A percentile compares a stretch with the other conserved stretches of the same genome.
Conservation (phyloP, 2,888 invertebrate species). For the Achlya flavicornis region DNA sequence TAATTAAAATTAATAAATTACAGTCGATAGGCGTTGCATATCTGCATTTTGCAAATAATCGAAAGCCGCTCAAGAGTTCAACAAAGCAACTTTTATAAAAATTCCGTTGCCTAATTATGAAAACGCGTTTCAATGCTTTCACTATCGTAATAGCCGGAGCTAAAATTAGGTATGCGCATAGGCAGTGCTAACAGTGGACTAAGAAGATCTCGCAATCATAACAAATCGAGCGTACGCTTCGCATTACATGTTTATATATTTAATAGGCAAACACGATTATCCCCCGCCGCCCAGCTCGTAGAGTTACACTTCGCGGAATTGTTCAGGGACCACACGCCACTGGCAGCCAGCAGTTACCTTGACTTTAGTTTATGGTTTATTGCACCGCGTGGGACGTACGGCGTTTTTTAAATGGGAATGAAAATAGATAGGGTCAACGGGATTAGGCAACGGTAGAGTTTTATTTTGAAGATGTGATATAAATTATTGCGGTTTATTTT, state of each 20-base stretch:
- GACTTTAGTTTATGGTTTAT: constrained; percentile 60
- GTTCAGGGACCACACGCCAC: constrained; percentile 35
- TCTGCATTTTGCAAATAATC: constrained; percentile 4
- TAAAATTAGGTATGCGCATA: constrained; percentile 11
- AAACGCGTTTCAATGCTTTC: constrained; percentile 10
- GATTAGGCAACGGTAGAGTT: constrained; percentile 30
- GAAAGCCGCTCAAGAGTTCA: constrained; percentile 3
- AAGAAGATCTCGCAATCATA: constrained; percentile 7
- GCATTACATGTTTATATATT: constrained; percentile 8
- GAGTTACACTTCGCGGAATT: constrained; percentile 40
- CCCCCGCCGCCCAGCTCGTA: constrained; percentile 15
- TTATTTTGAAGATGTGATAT: neutral
- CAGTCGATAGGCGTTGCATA: neutral
- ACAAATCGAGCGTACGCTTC: constrained; percentile 12
- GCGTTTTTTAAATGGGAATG: constrained; percentile 33
- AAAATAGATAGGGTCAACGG: constrained; percentile 52
- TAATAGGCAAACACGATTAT: constrained; percentile 18
- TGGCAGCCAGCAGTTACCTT: constrained; percentile 37
- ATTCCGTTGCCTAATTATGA: neutral
- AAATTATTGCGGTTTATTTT: neutral
- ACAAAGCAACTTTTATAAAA: constrained; percentile 7
- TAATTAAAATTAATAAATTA: neutral
- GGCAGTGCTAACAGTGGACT: constrained; percentile 7
- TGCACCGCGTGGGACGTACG: constrained; percentile 48
- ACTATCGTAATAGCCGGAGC: constrained; percentile 6